Evolutionary conservation across 1,140 invertebrate genomes (phyloP).

Genomic region (Drosophila saltans): DNA sequence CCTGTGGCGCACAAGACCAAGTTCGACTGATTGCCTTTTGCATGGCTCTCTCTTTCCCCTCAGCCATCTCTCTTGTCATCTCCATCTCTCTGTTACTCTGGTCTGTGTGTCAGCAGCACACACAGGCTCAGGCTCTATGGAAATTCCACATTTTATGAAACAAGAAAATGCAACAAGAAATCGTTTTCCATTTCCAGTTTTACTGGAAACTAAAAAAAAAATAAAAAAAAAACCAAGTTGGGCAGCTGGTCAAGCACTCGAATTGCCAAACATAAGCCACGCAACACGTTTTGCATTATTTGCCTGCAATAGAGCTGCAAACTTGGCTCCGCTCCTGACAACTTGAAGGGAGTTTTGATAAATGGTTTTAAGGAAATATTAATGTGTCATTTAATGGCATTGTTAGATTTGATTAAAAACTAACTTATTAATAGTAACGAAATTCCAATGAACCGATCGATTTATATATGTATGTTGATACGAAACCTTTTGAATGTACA

Average conservation of each 20-base stretch:
- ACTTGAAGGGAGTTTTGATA: no score
- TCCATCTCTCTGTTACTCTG: not conserved
- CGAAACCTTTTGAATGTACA: no score
- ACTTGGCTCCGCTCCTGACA: no score
- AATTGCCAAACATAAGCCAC: slow-evolving; percentile 32
- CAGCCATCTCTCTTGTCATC: not conserved
- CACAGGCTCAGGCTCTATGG: slow-evolving; percentile 46
- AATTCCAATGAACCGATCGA: no score
- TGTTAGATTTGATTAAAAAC: not conserved
- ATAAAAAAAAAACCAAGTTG: slow-evolving; percentile 45
- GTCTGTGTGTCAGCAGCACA: slow-evolving; percentile 59
- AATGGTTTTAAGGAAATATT: no score
- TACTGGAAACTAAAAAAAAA: slow-evolving; percentile 36
- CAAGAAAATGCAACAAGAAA: slow-evolving; percentile 64
- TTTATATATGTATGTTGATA: no score
- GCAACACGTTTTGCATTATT: slow-evolving; percentile 3
- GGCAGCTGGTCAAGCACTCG: slow-evolving; percentile 49
- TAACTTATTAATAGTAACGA: no score
- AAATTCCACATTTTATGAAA: slow-evolving; percentile 73
- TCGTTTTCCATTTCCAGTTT: slow-evolving; percentile 69
- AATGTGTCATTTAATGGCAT: not conserved
- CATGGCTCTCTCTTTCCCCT: slow-evolving; percentile 4
- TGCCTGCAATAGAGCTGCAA: not conserved
- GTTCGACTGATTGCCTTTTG: slow-evolving; percentile 11
- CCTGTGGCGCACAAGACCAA: slow-evolving; percentile 24